Conservation (phyloP, 2,888 invertebrate genomes). For the Sminthurinus aureus region DNA sequence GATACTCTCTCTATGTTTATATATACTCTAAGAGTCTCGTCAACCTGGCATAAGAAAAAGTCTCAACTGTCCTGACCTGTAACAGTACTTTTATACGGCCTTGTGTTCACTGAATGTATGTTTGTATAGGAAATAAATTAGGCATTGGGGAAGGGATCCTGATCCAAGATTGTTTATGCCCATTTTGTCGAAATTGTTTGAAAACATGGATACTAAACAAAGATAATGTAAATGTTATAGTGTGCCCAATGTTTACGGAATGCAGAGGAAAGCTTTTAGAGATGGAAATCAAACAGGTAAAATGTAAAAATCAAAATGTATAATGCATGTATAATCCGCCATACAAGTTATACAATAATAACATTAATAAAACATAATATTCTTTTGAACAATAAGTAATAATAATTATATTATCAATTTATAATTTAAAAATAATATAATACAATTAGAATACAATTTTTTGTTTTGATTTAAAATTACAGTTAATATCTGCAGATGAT, state of each 20-base stretch:
- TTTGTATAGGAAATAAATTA: no score
- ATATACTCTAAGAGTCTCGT: no score
- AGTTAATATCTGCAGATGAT: conserved; percentile 74
- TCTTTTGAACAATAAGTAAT: no score
- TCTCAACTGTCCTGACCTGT: no score
- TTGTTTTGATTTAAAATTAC: conserved; percentile 40
- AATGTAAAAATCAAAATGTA: background rate
- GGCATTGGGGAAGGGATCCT: background rate
- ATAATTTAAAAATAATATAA: background rate
- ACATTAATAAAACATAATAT: no score
- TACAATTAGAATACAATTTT: background rate
- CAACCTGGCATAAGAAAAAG: no score
- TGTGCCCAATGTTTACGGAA: conserved; percentile 20
- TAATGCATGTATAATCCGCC: no score
- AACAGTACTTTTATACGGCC: no score
- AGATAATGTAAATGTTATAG: background rate
- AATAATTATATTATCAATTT: background rate
- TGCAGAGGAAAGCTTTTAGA: conserved; percentile 37
- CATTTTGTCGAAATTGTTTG: conserved; percentile 41
- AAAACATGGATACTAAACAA: conserved; percentile 32
- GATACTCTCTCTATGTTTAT: no score
- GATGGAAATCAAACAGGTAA: conserved; percentile 46
- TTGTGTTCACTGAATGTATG: no score
- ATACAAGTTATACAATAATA: no score
- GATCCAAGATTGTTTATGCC: background rate